Conservation (phyloP, 2,797 vertebrate species). For the Antrozous pallidus region DNA sequence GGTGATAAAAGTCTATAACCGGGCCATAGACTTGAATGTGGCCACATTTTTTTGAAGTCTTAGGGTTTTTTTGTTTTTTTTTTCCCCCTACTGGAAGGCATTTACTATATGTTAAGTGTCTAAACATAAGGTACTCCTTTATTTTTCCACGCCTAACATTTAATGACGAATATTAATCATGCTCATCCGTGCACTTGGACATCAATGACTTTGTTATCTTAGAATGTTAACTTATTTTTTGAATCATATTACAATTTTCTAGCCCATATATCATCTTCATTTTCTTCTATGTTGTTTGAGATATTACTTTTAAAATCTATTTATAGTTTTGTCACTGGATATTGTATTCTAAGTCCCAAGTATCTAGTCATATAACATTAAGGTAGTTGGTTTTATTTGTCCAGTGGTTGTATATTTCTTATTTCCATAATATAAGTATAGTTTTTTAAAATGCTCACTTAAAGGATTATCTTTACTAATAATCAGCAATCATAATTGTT, state of each 20-base stretch:
- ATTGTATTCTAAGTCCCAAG: neutral
- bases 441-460: neutral
- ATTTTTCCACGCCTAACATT: neutral
- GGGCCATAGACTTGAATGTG: neutral
- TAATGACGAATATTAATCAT: neutral
- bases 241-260: neutral
- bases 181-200: neutral
- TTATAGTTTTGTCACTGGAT: neutral
- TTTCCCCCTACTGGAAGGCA: neutral
- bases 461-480: neutral
- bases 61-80: neutral
- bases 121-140: neutral
- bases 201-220: neutral
- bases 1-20: neutral
- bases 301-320: conserved; percentile 1
- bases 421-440: neutral
- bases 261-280: neutral
- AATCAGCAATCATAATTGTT: neutral
- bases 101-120: neutral
- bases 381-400: neutral
- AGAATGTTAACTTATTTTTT: neutral
- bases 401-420: neutral
- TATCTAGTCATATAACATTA: neutral
- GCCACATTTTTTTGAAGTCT: neutral
- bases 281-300: neutral